Base-by-base conservation (phyloP, 1,140 invertebrate genomes). In the Daktulosphaira vitifoliae region DNA sequence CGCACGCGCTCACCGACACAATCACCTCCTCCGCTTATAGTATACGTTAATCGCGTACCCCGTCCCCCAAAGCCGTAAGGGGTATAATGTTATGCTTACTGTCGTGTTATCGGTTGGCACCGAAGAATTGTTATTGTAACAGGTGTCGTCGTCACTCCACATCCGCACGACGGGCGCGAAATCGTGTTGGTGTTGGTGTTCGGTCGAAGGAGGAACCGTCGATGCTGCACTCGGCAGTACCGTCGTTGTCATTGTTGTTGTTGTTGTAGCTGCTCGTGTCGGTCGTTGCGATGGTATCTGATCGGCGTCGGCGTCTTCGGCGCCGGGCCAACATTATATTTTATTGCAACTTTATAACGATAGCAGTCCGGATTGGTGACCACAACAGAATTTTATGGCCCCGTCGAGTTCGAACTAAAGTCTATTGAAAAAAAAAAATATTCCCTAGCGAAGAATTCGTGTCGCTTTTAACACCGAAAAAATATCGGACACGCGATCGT, bases 281-380 rank as follows among this genome's bases (percentile, higher is more conserved):
- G 11, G 56, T 62, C 42, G 16, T 8, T 13, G n/a, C 13, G 13
- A 25, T 25, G 56, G 26, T 20, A 18, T 62, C 23, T 18, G 22
- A 25, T 46, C 42, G 56, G 42, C 26, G 38, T 62, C 42, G 54
- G 39, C 56, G 42, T 62, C 56, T 44, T 9, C 56, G 56, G 56
- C 56, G 56, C 56, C 56, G 56, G 42, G 39, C 56, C 42, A 62
- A 62, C 56, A 62, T 62, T 25, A 62, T 62, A 62, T 29, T 33
- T 33, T 33, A 33, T 33, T 11, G 29, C 29, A 33, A 33, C 29
- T 11, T 5, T 33, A 11, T 33, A 11, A 6, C 29, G n/a, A n/a
- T n/a, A n/a, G n/a, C n/a, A n/a, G n/a, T n/a, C n/a, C n/a, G n/a
- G n/a, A n/a, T n/a, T n/a, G n/a, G n/a, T n/a, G n/a, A n/a, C n/a